phyloP scores from a whole-genome alignment of 2,113 vertebrate species.

The Coreoperca whiteheadi region DNA sequence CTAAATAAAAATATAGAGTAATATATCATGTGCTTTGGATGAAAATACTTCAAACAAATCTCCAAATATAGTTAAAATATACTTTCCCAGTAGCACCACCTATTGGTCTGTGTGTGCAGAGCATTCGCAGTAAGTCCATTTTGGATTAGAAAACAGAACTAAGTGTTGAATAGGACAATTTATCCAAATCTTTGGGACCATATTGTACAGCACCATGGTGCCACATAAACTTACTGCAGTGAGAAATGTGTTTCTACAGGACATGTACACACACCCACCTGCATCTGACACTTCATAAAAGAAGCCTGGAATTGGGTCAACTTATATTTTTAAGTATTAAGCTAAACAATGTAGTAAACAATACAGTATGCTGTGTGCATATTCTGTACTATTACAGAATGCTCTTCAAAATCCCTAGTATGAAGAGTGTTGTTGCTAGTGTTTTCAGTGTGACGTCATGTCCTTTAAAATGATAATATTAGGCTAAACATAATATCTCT shows the following conservation, averaged over 20 bases:
- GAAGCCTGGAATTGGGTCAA: background rate
- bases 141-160: background rate
- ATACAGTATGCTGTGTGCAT: background rate
- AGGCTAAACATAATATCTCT: background rate
- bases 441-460: background rate
- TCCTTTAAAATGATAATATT: background rate
- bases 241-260: background rate
- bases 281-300: background rate
- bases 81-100: conserved; percentile 4
- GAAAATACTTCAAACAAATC: background rate
- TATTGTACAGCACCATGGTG: background rate
- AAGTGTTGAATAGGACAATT: background rate
- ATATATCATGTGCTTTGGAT: background rate
- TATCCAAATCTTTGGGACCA: background rate
- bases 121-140: background rate
- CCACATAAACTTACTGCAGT: too few species aligned
- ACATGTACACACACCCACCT: background rate
- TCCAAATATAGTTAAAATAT: background rate
- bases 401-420: background rate
- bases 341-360: background rate
- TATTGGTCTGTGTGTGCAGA: conserved; percentile 5
- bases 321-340: background rate
- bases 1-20: background rate
- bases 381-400: background rate
- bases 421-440: background rate